Conservation (phyloP, 2,888 invertebrate genomes). For the Hetaerina titia region DNA sequence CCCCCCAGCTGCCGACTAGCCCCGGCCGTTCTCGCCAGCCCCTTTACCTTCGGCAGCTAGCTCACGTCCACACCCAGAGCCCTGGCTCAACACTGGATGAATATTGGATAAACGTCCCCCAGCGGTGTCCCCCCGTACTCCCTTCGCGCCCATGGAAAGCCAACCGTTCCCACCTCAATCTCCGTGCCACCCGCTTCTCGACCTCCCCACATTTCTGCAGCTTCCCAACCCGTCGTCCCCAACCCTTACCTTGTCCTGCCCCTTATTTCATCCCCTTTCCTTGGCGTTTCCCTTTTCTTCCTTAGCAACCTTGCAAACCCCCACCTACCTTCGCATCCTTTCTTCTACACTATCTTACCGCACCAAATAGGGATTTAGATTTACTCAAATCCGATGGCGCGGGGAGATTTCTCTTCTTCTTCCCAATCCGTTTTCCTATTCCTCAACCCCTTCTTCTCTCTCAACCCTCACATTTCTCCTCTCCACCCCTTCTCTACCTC, state of each 20-base stretch:
- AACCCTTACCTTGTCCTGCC: neutral
- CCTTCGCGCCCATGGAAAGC: neutral
- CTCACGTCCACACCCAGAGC: neutral
- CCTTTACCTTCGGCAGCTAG: neutral
- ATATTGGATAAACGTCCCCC: conserved; percentile 60
- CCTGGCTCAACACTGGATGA: conserved; percentile 29
- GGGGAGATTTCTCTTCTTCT: neutral
- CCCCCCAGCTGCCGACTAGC: neutral
- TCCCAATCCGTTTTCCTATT: neutral
- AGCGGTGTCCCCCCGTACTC: neutral
- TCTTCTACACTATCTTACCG: neutral
- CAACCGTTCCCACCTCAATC: conserved; percentile 5
- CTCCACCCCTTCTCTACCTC: neutral
- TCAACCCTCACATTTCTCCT: neutral
- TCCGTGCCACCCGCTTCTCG: neutral
- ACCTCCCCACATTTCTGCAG: neutral
- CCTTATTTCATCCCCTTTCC: neutral
- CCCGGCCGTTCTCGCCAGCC: neutral
- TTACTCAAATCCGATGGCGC: neutral
- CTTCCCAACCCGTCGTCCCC: neutral
- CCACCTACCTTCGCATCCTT: neutral
- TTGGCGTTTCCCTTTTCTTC: neutral
- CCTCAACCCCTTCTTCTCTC: neutral
- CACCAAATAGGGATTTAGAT: conserved; percentile 21
- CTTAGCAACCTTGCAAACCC: neutral